Evolutionary conservation across 2,888 invertebrate species (phyloP).

Genomic region (Acronicta alni): DNA sequence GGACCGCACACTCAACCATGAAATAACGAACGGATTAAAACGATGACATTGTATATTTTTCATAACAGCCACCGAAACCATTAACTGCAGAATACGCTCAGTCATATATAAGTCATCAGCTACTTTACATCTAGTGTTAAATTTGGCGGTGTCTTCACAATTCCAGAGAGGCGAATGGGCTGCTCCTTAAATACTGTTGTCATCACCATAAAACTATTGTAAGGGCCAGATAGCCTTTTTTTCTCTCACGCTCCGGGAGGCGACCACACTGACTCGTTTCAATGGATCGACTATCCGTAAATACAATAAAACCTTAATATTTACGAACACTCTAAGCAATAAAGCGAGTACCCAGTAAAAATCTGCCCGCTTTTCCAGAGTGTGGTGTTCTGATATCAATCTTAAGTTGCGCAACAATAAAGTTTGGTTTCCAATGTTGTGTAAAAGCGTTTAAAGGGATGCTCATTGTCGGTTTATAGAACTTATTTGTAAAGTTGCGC

Average conservation of each 20-base stretch:
- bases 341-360: constrained; percentile 81
- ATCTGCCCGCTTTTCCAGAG: constrained; percentile 64
- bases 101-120: constrained; percentile 85
- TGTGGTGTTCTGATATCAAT: constrained; percentile 34
- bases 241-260: constrained; percentile 80
- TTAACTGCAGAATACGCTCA: constrained; percentile 71
- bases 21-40: constrained; percentile 82
- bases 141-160: constrained; percentile 81
- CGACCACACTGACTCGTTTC: constrained; percentile 82
- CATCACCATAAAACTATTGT: constrained; percentile 78
- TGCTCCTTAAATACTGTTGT: constrained; percentile 81
- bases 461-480: constrained; percentile 70
- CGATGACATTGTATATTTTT: constrained; percentile 83
- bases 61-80: constrained; percentile 61
- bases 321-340: constrained; percentile 83
- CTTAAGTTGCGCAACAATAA: constrained; percentile 35
- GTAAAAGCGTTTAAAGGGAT: constrained; percentile 50
- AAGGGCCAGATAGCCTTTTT: constrained; percentile 78
- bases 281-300: constrained; percentile 80
- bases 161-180: constrained; percentile 65
- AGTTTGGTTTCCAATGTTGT: constrained; percentile 52
- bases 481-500: constrained; percentile 82
- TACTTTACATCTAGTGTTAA: constrained; percentile 77
- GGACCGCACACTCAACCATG: constrained; percentile 70
- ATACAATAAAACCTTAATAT: constrained; percentile 87